Conservation (phyloP, 92 coral and sea anemone species). For the Scolanthus callimorphus region DNA sequence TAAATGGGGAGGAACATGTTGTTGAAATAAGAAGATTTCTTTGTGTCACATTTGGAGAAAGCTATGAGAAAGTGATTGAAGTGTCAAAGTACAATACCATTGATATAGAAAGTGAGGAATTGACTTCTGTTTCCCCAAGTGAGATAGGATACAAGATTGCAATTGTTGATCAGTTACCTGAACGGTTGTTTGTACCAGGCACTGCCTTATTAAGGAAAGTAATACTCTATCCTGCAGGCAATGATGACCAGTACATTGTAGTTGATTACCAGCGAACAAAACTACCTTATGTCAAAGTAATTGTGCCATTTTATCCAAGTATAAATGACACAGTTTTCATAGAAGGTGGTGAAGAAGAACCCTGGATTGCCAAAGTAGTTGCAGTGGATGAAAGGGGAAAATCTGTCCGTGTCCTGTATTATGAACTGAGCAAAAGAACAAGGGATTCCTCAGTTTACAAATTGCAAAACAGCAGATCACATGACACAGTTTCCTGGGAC, state of each 20-base stretch:
- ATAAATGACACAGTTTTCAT: constrained; percentile 35
- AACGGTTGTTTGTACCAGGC: constrained; percentile 12
- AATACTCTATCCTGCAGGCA: constrained; percentile 11
- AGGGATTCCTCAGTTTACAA: background rate
- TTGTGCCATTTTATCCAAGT: constrained; percentile 42
- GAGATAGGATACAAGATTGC: background rate
- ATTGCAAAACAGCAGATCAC: background rate
- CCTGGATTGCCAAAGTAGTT: constrained; percentile 39
- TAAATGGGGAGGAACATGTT: constrained; percentile 6
- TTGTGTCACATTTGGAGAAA: constrained; percentile 15
- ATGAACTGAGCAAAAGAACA: constrained; percentile 7
- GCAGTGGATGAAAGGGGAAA: constrained; percentile 12
- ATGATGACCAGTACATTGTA: constrained; percentile 17
- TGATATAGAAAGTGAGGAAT: constrained; percentile 10
- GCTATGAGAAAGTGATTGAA: constrained; percentile 14
- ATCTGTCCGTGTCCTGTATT: constrained; percentile 24
- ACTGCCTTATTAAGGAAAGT: constrained; percentile 17
- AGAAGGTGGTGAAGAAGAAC: constrained; percentile 33
- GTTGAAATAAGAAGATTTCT: constrained; percentile 19
- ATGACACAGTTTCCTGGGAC: background rate
- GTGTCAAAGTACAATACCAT: background rate
- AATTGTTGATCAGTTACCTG: background rate
- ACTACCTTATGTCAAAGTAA: constrained; percentile 6
- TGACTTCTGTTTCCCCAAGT: background rate
- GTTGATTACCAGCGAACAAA: constrained; percentile 21